Conservation (phyloP, 2,797 vertebrate species). For the Phrynocephalus guinanensis region DNA sequence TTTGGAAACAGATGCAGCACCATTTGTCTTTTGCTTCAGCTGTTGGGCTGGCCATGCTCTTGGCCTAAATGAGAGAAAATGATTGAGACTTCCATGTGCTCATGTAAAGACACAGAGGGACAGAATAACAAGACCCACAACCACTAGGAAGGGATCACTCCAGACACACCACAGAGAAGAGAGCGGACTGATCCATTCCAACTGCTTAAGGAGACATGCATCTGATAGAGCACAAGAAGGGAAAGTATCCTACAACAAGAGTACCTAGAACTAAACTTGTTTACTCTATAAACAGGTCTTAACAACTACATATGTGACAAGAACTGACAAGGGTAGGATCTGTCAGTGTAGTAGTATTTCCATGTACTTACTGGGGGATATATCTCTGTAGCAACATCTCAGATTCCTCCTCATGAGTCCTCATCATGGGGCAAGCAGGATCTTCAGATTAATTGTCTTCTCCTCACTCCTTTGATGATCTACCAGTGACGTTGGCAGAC, state of each 20-base stretch:
- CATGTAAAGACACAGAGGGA: background rate
- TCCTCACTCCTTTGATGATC: background rate
- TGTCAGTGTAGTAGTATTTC: background rate
- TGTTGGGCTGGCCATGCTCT: background rate
- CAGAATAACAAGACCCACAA: background rate
- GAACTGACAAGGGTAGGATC: background rate
- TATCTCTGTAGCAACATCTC: background rate
- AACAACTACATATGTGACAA: background rate
- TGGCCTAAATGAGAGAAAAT: background rate
- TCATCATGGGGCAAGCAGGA: background rate
- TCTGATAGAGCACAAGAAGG: background rate
- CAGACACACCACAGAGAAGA: background rate
- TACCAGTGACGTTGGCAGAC: background rate
- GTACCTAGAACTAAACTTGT: background rate
- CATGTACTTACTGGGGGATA: background rate
- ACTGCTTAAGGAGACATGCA: background rate
- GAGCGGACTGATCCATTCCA: background rate
- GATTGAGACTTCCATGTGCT: background rate
- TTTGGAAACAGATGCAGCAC: background rate
- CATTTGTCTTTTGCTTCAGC: background rate
- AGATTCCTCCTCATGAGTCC: background rate
- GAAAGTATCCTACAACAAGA: background rate
- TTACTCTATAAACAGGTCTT: background rate
- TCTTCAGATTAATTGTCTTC: background rate
- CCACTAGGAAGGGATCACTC: background rate